Percentiles rank a stretch among this genome's conserved stretches.
Evolutionary conservation across 2,797 vertebrate species (phyloP).

Genomic region (Centroberyx gerrardi): DNA sequence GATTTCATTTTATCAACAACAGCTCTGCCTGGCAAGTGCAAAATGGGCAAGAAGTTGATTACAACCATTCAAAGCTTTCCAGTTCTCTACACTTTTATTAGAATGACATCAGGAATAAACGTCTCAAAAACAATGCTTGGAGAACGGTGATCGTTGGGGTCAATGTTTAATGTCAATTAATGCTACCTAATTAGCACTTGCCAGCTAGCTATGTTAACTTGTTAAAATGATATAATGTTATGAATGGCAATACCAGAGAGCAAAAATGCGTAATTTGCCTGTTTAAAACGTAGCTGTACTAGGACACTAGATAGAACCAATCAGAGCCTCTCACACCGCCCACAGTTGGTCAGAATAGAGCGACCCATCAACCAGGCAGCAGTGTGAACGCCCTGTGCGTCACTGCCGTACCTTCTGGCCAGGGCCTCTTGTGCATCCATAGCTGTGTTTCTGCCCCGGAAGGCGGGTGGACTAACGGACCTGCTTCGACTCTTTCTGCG

Average conservation of each 20-base stretch:
- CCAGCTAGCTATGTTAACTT: too few species aligned
- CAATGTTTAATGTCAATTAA: too few species aligned
- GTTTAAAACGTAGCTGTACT: constrained; percentile 2
- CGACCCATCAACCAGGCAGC: constrained; percentile 9
- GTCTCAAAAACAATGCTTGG: too few species aligned
- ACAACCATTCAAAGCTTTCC: too few species aligned
- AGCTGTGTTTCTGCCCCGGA: constrained; percentile 96
- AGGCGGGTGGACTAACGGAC: constrained; percentile 90
- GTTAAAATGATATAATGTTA: too few species aligned
- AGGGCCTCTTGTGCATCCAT: constrained; percentile 99
- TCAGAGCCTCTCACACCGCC: not conserved
- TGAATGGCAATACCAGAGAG: not conserved
- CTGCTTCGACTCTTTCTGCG: constrained; percentile 92
- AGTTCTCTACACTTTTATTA: too few species aligned
- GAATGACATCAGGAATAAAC: too few species aligned
- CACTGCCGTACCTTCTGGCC: constrained; percentile 90
- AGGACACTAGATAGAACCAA: not conserved
- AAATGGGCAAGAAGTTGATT: too few species aligned
- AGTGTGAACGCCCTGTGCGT: constrained; percentile 20
- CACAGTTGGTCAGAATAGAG: not conserved
- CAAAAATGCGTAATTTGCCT: not conserved
- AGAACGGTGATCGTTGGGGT: too few species aligned
- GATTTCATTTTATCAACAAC: too few species aligned
- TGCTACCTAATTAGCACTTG: too few species aligned
- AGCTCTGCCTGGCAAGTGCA: not conserved